Conservation (phyloP, 2,113 vertebrate genomes). For the Telmatochromis brichardi region DNA sequence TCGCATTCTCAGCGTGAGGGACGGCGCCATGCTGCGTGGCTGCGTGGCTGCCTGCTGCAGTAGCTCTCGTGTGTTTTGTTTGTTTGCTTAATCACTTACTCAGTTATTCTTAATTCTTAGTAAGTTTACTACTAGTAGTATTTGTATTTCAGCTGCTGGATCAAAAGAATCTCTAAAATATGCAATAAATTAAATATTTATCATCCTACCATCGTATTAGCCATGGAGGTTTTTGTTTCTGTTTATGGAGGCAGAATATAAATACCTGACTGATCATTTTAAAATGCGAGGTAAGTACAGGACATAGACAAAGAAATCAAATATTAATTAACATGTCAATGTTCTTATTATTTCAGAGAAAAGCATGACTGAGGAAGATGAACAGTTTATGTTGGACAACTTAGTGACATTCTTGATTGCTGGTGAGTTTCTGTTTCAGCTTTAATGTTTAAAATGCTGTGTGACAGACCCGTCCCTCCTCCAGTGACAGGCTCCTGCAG, state of each 20-base stretch:
- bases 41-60: accelerated
- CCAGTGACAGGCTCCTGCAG: neutral
- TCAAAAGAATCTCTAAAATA: neutral
- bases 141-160: neutral
- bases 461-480: neutral
- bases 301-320: neutral
- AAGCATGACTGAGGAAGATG: constrained; percentile 69
- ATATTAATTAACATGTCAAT: neutral
- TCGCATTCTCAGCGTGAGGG: accelerated
- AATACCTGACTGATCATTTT: neutral
- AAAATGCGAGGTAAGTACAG: neutral
- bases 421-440: constrained; percentile 62
- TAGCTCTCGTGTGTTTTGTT: neutral
- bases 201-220: neutral
- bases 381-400: constrained; percentile 86
- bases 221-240: accelerated
- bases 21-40: neutral
- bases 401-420: constrained; percentile 91
- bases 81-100: neutral
- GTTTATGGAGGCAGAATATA: neutral
- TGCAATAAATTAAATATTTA: neutral
- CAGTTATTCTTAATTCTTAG: neutral
- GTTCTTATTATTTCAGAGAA: constrained; percentile 61
- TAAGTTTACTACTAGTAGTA: neutral
- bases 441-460: neutral